Conservation (phyloP, 92 coral and sea anemone species). For the Parazoanthus darwini region DNA sequence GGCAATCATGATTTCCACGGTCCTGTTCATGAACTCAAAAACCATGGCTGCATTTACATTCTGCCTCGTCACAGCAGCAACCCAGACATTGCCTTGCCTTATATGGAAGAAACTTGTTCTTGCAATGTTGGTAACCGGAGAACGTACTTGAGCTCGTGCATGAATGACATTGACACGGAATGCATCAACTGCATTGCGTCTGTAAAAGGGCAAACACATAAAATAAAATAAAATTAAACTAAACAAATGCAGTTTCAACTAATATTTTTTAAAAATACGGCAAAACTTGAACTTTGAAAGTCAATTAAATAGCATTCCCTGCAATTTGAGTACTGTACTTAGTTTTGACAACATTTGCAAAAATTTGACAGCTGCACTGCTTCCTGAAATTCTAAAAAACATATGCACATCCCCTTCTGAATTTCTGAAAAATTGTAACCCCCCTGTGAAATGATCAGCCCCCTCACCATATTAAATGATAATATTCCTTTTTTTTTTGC, state of each 20-base stretch:
- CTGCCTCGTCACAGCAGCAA: slow-evolving; percentile 98
- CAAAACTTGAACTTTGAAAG: no score
- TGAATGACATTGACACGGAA: slow-evolving; percentile 98
- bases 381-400: no score
- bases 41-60: slow-evolving; percentile 99
- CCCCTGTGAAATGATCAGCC: no score
- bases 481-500: no score
- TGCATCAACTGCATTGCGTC: slow-evolving; percentile 98
- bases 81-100: slow-evolving; percentile 98
- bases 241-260: not conserved
- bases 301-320: no score
- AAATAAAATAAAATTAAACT: no score
- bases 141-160: slow-evolving; percentile 97
- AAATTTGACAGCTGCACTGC: no score
- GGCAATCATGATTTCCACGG: slow-evolving; percentile 97
- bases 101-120: slow-evolving; percentile 99
- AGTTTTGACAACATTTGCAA: no score
- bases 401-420: no score
- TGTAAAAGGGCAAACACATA: slow-evolving; percentile 28
- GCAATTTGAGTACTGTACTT: no score
- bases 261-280: not conserved
- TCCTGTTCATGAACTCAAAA: slow-evolving; percentile 93
- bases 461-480: no score
- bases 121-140: slow-evolving; percentile 99
- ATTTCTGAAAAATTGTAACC: no score